Percentiles rank a stretch among this genome's conserved stretches.
phyloP scores from a whole-genome alignment of 2,113 vertebrate genomes.

The Nothocercus julius region DNA sequence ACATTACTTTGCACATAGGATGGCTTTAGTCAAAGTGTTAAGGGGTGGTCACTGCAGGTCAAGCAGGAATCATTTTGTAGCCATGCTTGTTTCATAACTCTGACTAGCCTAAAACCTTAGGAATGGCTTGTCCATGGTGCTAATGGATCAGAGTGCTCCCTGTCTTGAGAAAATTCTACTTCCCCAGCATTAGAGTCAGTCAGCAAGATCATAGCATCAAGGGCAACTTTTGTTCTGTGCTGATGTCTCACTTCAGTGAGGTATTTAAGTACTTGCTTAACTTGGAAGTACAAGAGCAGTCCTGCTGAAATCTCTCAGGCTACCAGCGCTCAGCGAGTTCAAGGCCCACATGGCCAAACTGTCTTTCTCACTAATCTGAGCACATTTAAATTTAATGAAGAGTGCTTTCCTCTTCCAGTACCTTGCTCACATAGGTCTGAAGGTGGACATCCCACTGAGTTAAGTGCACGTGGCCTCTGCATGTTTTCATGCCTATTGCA shows the following conservation, averaged over 20 bases:
- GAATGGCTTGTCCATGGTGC: neutral
- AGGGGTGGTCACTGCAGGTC: neutral
- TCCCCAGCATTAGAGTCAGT: neutral
- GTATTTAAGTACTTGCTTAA: neutral
- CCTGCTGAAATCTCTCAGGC: neutral
- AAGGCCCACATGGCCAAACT: neutral
- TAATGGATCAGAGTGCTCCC: neutral
- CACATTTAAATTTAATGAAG: neutral
- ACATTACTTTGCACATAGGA: neutral
- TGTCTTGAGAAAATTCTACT: neutral
- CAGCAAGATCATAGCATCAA: neutral
- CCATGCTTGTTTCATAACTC: neutral
- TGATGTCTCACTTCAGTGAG: neutral
- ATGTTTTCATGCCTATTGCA: neutral
- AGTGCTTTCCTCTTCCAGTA: neutral
- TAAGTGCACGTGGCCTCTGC: neutral
- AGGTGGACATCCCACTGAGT: neutral
- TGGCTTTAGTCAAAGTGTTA: fast-evolving
- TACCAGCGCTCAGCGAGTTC: neutral
- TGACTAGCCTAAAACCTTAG: neutral
- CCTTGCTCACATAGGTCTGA: neutral
- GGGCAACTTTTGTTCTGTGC: neutral
- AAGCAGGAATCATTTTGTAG: neutral
- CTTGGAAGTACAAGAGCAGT: neutral
- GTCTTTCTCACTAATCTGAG: neutral